Base-by-base conservation (phyloP, 2,888 invertebrate species). In the Plusia festucae region DNA sequence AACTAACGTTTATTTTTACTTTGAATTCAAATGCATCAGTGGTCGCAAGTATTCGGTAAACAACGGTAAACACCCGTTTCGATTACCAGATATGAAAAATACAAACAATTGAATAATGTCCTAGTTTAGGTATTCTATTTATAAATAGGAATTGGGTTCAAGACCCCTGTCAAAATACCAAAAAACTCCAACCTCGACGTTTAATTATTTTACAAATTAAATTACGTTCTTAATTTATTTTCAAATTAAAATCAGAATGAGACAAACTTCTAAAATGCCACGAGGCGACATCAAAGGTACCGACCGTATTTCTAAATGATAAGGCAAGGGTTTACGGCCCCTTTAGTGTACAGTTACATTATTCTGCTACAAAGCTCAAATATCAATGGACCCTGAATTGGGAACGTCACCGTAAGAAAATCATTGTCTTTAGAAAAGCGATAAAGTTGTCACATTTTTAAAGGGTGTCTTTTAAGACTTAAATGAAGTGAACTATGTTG, bases 361-460 rank as follows among this genome's bases (percentile, higher is more conserved):
- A 75, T 72, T 76, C 71, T 56, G 34, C 22, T 62, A 57, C 61
- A 53, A 46, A 57, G 63, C 55, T 82, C 76, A 65, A 69, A 73
- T 79, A 66, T 81, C 79, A 76, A 76, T 72, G 60, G 63, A 68
- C 44, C 18, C 34, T 44, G 73, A 77, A 71, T 76, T 69, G 54
- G 58, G 53, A 75, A 76, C 76, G 64, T 69, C 66, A 70, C 60
- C 61, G 70, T 70, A 78, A 78, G 62, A 73, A 67, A 73, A 63
- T 70, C 64, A 73, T 68, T 67, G 70, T 68, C 69, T 80, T 74
- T 82, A 67, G 72, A 60, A 63, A 79, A 18, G 16, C 16, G 72
- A 82, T 72, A 49, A 67, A 58, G 56, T 51, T 70, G 22, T 54
- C 11, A 34, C 20, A 32, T 62, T 68, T 76, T 68, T 49, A 24